Conservation (phyloP, 2,888 invertebrate genomes). For the Globia sparganii region DNA sequence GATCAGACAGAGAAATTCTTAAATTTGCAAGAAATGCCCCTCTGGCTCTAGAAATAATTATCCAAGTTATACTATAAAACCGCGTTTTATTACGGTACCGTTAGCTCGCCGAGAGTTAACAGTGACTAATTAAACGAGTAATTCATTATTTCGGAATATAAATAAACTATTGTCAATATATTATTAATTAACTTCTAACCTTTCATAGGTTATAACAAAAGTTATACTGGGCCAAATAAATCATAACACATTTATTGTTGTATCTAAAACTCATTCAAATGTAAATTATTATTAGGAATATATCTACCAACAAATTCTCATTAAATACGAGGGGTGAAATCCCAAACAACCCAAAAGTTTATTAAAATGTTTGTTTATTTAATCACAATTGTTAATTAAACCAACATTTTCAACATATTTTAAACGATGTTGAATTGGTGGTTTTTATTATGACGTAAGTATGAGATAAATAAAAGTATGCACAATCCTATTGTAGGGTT, state of each 20-base stretch:
- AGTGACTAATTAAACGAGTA: too few relatives aligned
- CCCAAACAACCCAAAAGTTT: conserved; percentile 29
- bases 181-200: conserved; percentile 1
- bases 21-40: too few relatives aligned
- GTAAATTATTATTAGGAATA: conserved; percentile 26
- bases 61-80: neutral
- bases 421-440: neutral
- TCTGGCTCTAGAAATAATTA: neutral
- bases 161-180: neutral
- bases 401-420: too few relatives aligned
- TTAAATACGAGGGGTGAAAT: neutral
- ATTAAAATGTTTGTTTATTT: conserved; percentile 23
- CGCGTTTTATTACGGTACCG: neutral
- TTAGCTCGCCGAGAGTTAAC: neutral
- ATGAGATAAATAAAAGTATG: too few relatives aligned
- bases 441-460: neutral
- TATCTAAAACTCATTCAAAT: conserved; percentile 14
- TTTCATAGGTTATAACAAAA: neutral
- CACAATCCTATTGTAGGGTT: too few relatives aligned
- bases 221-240: neutral
- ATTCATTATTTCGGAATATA: neutral
- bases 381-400: too few relatives aligned
- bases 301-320: conserved; percentile 11
- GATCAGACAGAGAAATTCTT: too few relatives aligned
- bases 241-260: neutral